Percentiles rank a stretch among this genome's conserved stretches.
These are phyloP conservation scores for Sinocyclocheilus anophthalmus DNA, from an alignment of 2,113 vertebrate species.

Conservation along the genomic window DNA sequence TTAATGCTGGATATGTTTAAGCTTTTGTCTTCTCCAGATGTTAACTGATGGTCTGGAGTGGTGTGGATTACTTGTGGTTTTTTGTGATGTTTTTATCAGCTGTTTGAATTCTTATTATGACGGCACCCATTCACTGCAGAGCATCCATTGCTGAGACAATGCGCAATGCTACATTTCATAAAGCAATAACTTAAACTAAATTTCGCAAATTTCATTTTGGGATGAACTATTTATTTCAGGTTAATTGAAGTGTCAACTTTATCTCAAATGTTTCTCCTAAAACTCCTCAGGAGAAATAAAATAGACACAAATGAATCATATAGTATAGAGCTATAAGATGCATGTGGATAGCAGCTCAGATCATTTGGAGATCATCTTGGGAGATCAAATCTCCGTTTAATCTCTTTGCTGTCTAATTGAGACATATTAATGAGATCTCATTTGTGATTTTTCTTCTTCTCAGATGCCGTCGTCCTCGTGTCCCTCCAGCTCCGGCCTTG, in stretches of 20 bases:
- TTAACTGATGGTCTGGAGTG: too few relatives aligned
- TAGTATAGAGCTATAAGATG: neutral
- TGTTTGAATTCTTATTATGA: too few relatives aligned
- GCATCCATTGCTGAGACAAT: too few relatives aligned
- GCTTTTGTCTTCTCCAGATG: too few relatives aligned
- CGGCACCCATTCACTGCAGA: too few relatives aligned
- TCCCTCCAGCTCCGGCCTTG: conserved; percentile 73
- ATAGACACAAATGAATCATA: neutral
- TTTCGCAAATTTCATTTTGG: too few relatives aligned
- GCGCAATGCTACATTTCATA: too few relatives aligned
- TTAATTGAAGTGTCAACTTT: neutral
- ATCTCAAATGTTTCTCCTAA: neutral
- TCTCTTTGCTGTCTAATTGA: neutral
- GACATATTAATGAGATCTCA: neutral
- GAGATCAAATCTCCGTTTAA: neutral
- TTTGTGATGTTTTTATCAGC: too few relatives aligned
- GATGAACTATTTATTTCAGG: neutral
- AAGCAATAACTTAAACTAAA: too few relatives aligned
- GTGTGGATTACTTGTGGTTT: too few relatives aligned
- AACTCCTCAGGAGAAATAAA: neutral
- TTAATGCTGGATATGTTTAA: too few relatives aligned
- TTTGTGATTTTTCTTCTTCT: neutral
- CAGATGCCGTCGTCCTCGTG: conserved; percentile 82
- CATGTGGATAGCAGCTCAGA: neutral
- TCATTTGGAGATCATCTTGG: neutral